Percentiles rank a stretch among this genome's conserved stretches.
phyloP scores from a whole-genome alignment of 2,113 vertebrate genomes.

The Stigmatopora nigra region DNA sequence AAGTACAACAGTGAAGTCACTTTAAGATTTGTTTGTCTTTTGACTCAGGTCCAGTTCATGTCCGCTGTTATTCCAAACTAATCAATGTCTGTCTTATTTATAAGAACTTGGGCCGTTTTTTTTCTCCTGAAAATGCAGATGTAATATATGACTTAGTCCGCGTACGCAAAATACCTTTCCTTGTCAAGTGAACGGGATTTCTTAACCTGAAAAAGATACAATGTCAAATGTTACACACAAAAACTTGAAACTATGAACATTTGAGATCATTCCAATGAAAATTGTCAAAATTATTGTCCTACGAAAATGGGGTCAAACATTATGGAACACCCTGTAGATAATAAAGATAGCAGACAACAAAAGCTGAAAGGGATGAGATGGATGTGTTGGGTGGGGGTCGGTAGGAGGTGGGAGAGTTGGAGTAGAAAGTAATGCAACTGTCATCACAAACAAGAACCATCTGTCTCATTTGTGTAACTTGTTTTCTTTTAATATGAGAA shows the following conservation, averaged over 20 bases:
- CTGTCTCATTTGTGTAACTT: conserved; percentile 80
- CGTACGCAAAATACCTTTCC: too few relatives aligned
- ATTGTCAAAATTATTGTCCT: too few relatives aligned
- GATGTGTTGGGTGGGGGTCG: conserved; percentile 23
- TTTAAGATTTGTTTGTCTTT: conserved; percentile 2
- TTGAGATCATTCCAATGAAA: too few relatives aligned
- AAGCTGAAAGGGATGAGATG: conserved; percentile 26
- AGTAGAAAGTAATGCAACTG: conserved; percentile 64
- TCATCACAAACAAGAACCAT: conserved; percentile 81
- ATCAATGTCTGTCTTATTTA: neutral
- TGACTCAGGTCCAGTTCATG: neutral
- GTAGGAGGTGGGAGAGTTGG: conserved; percentile 38
- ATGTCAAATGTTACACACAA: too few relatives aligned
- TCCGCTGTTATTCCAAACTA: neutral
- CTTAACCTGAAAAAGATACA: too few relatives aligned
- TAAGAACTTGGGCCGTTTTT: neutral
- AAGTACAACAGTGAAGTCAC: neutral
- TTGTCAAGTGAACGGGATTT: too few relatives aligned
- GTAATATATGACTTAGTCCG: neutral
- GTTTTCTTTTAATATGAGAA: conserved; percentile 84
- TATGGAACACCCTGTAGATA: too few relatives aligned
- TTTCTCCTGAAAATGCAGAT: neutral
- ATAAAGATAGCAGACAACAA: conserved; percentile 32
- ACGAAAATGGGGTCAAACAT: too few relatives aligned
- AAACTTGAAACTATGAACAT: too few relatives aligned